These are phyloP conservation scores for Pardosa pseudoannulata DNA, from an alignment of 2,888 invertebrate species.

Conservation along the genomic window DNA sequence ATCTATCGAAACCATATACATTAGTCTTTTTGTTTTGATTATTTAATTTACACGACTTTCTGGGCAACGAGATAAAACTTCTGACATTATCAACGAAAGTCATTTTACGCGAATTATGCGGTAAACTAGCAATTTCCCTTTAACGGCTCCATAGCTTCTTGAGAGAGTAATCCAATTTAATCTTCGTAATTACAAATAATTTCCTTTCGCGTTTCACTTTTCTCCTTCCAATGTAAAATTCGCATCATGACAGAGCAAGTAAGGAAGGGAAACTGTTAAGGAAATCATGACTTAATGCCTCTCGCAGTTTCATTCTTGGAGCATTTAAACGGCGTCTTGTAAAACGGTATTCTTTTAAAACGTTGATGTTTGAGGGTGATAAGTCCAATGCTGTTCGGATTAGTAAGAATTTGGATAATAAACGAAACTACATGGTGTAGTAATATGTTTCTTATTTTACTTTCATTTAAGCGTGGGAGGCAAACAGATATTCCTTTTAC, in stretches of 20 bases:
- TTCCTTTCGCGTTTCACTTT: not conserved
- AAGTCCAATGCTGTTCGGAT: too few species aligned
- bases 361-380: too few species aligned
- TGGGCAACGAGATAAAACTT: not conserved
- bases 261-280: not conserved
- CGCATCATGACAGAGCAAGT: not conserved
- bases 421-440: too few species aligned
- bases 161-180: not conserved
- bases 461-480: too few species aligned
- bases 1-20: not conserved
- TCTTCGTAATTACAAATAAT: not conserved
- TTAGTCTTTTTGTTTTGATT: not conserved
- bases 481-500: too few species aligned
- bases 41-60: not conserved
- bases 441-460: too few species aligned
- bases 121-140: conserved; percentile 2
- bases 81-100: not conserved
- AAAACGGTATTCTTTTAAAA: too few species aligned
- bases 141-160: not conserved
- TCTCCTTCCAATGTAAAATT: not conserved
- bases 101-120: not conserved
- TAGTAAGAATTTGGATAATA: too few species aligned
- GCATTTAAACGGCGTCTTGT: not conserved
- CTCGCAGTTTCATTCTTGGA: not conserved
- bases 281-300: not conserved